These are phyloP conservation scores for Amphipoea lucens DNA, from an alignment of 2,888 invertebrate species.

Conservation along the genomic window DNA sequence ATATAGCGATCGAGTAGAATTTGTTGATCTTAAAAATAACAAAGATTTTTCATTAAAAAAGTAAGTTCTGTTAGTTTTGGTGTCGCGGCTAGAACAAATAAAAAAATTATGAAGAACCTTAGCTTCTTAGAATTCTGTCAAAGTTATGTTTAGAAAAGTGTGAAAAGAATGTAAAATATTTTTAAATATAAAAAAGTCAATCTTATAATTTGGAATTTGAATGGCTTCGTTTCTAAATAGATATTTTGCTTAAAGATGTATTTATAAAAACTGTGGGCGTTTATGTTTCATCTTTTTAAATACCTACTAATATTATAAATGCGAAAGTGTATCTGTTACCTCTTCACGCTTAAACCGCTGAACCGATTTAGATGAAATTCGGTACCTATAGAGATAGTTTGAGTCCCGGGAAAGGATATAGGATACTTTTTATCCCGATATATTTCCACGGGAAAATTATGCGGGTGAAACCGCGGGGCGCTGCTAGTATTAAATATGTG, in stretches of 20 bases:
- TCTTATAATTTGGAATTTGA: not conserved
- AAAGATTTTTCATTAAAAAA: slow-evolving; percentile 26
- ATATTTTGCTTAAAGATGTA: not conserved
- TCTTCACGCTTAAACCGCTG: too few relatives aligned
- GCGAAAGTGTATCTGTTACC: too few relatives aligned
- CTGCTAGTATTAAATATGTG: too few relatives aligned
- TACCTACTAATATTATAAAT: too few relatives aligned
- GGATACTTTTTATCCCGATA: too few relatives aligned
- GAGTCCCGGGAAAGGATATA: too few relatives aligned
- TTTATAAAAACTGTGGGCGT: too few relatives aligned
- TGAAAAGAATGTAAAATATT: not conserved
- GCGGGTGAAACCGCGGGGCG: too few relatives aligned
- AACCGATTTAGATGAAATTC: too few relatives aligned
- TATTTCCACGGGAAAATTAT: too few relatives aligned
- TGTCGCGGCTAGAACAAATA: slow-evolving; percentile 24
- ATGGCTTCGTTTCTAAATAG: not conserved
- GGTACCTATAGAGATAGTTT: too few relatives aligned
- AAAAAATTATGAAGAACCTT: slow-evolving; percentile 5
- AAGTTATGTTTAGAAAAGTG: slow-evolving; percentile 3
- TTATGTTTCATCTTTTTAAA: not conserved
- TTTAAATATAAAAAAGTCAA: not conserved
- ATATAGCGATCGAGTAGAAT: too few relatives aligned
- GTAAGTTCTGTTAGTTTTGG: slow-evolving; percentile 28
- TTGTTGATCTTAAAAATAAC: slow-evolving; percentile 29
- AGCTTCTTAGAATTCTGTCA: slow-evolving; percentile 8